These are phyloP conservation scores for Cryptocephalus moraei DNA, from an alignment of 2,888 invertebrate genomes.

Conservation along the genomic window DNA sequence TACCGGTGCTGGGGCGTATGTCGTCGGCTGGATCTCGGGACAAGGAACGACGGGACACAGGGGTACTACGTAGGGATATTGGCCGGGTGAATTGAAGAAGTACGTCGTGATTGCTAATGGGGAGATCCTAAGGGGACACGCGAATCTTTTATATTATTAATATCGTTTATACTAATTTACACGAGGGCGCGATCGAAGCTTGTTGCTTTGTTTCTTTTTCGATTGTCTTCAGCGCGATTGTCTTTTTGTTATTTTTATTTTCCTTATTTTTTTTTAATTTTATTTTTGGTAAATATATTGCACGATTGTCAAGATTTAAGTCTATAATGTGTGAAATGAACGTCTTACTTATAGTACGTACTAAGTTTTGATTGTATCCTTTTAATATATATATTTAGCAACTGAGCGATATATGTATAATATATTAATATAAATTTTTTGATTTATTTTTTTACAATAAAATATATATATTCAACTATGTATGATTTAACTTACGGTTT, in stretches of 20 bases:
- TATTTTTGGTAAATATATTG: slow-evolving; percentile 30
- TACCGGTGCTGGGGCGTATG: slow-evolving; percentile 42
- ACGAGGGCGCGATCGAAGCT: slow-evolving; percentile 4
- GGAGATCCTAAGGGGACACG: slow-evolving; percentile 2
- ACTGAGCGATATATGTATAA: slow-evolving; percentile 6
- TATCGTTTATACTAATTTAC: not conserved
- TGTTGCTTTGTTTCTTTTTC: too few relatives aligned
- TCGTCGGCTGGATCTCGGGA: slow-evolving; percentile 19
- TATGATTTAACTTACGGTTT: slow-evolving; percentile 10
- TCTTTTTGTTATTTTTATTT: slow-evolving; percentile 10
- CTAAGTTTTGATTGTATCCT: slow-evolving; percentile 3
- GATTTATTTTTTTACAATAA: slow-evolving; percentile 18
- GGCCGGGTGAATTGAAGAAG: slow-evolving; percentile 39
- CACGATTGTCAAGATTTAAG: slow-evolving; percentile 29
- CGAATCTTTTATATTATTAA: slow-evolving; percentile 1
- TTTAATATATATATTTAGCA: slow-evolving; percentile 5
- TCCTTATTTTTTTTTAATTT: slow-evolving; percentile 7
- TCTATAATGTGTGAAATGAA: not conserved
- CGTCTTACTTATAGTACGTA: slow-evolving; percentile 7
- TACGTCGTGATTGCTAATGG: slow-evolving; percentile 37
- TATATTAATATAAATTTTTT: slow-evolving; percentile 6
- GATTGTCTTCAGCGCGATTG: slow-evolving; percentile 16
- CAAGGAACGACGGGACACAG: slow-evolving; percentile 36
- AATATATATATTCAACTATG: slow-evolving; percentile 19
- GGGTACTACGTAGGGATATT: slow-evolving; percentile 41